These are phyloP conservation scores for Oryzias dopingdopingensis DNA, from an alignment of 2,797 vertebrate genomes.

Conservation along the genomic window DNA sequence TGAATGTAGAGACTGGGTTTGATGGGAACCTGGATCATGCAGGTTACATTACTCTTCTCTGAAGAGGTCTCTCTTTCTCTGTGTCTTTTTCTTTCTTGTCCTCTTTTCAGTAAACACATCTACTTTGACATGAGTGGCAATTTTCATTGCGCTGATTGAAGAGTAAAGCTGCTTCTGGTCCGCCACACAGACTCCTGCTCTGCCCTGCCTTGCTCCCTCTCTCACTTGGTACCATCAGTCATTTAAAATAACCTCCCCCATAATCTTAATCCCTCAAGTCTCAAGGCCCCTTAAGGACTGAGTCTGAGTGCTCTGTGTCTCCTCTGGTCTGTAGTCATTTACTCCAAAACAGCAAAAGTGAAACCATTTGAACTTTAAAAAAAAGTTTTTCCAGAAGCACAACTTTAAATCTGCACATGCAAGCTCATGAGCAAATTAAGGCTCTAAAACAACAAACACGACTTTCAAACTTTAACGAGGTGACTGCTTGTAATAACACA, in stretches of 20 bases:
- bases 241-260: slow-evolving; percentile 69
- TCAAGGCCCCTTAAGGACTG: slow-evolving; percentile 60
- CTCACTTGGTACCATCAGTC: slow-evolving; percentile 77
- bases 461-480: slow-evolving; percentile 47
- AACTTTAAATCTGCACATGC: slow-evolving; percentile 30
- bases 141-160: slow-evolving; percentile 81
- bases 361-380: slow-evolving; percentile 27
- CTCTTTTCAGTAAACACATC: slow-evolving; percentile 78
- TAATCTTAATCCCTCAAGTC: slow-evolving; percentile 74
- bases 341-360: slow-evolving; percentile 22
- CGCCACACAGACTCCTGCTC: slow-evolving; percentile 78
- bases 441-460: slow-evolving; percentile 49
- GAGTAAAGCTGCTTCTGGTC: slow-evolving; percentile 76
- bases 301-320: slow-evolving; percentile 49
- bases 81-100: slow-evolving; percentile 61
- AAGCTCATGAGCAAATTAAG: slow-evolving; percentile 41
- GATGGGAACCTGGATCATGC: slow-evolving; percentile 43
- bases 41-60: slow-evolving; percentile 74
- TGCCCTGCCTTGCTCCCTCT: slow-evolving; percentile 69
- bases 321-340: slow-evolving; percentile 46
- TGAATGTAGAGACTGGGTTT: slow-evolving; percentile 33
- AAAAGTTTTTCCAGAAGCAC: slow-evolving; percentile 29
- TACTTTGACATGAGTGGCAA: slow-evolving; percentile 77
- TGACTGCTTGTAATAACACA: slow-evolving; percentile 48
- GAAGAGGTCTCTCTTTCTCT: slow-evolving; percentile 47